Conservation (phyloP, 1,140 invertebrate genomes). For the Chrysopa pallens region DNA sequence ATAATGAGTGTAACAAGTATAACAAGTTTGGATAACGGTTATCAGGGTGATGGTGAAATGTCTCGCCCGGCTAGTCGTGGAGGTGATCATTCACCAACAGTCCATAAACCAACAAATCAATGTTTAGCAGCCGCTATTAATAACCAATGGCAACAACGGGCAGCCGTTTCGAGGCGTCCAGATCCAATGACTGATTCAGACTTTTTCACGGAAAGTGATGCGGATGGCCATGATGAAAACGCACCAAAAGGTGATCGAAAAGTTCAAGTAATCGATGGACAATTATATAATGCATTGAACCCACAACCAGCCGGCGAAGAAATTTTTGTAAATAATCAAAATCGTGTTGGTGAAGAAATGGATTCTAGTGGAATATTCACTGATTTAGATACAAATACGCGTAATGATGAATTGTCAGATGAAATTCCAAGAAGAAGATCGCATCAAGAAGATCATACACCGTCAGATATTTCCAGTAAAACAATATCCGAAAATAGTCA, state of each 20-base stretch:
- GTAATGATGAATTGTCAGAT: constrained; percentile 3
- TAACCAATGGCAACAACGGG: constrained; percentile 6
- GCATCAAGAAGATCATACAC: constrained; percentile 15
- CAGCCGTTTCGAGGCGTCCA: constrained; percentile 28
- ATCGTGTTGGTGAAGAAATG: constrained; percentile 41
- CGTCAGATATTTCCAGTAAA: constrained; percentile 18
- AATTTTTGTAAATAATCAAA: constrained; percentile 26
- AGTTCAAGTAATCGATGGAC: constrained; percentile 68
- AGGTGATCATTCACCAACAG: constrained; percentile 42
- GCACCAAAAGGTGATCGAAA: constrained; percentile 39
- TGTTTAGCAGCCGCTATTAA: constrained; percentile 3
- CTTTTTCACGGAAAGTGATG: constrained; percentile 75
- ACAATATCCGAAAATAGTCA: constrained; percentile 20
- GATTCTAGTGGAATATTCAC: constrained; percentile 74
- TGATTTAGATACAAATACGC: constrained; percentile 48
- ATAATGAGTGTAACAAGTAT: constrained; percentile 71
- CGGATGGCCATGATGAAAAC: constrained; percentile 57
- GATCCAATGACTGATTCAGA: constrained; percentile 80
- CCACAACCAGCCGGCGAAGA: constrained; percentile 21
- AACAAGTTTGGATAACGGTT: constrained; percentile 67
- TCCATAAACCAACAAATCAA: constrained; percentile 17
- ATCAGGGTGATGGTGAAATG: constrained; percentile 73
- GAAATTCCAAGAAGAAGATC: constrained; percentile 11
- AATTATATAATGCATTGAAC: constrained; percentile 40
- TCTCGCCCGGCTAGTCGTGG: constrained; percentile 57